Evolutionary conservation across 2,113 vertebrate species (phyloP), one percentile per base, ranked within the genome.

Genomic region (Ptilorrhoa leucosticta): DNA sequence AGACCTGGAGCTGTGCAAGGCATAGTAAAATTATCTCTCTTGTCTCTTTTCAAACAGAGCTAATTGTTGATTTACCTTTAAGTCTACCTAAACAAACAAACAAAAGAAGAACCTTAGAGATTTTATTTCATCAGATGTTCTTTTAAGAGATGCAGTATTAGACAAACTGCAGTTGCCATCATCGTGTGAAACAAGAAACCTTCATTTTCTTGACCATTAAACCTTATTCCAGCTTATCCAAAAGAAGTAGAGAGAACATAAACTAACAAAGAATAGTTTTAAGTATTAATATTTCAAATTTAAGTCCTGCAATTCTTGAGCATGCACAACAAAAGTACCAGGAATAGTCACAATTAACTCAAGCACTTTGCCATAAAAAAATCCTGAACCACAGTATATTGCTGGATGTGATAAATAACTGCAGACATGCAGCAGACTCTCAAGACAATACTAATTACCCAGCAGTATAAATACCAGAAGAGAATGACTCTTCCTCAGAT

Each of bases 11-110:
- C 92, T 68, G 72, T 75, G 44, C 76, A 90, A 96, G 60, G 75
- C 90, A 88, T 21, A 91, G 83, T 64, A 83, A 92, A 92, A 95
- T 80, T 83, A 93, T 58, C 92, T 94, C 80, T 37, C 73, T 75
- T 44, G 71, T 94, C 81, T 92, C 93, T 89, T 94, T 93, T 95
- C 94, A 96, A 93, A 87, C 71, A 80, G n/a, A 85, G 75, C 82
- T 95, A 94, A 96, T 75, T 93, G 88, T 42, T 90, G 50, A 89
- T 93, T 94, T 95, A 90, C 68, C 76, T 92, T 90, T 70, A 77
- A 63, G 64, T 51, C 90, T 85, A 64, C 60, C 48, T 75, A 87
- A 94, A 82, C 73, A 90, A 83, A 83, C 54, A 94, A 86, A 69
- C 30, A 75, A 30, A 84, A 76, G 39, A 76, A 64, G 33, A 61